These are phyloP conservation scores for Bradynema listronoti DNA, from an alignment of 1,140 invertebrate genomes.

Conservation along the genomic window DNA sequence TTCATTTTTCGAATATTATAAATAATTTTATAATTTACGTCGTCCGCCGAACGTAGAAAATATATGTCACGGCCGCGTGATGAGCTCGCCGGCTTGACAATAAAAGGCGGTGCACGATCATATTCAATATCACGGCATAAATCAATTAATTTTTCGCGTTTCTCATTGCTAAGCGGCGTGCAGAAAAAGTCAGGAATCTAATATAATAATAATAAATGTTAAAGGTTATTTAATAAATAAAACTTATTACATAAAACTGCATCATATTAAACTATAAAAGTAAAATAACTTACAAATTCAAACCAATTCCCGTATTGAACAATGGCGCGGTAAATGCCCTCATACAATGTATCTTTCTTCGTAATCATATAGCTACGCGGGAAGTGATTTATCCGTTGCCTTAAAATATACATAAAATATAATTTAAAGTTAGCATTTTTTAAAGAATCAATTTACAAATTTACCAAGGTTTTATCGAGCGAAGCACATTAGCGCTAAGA, in stretches of 20 bases:
- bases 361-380: conserved; percentile 33
- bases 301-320: conserved; percentile 32
- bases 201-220: conserved; percentile 2
- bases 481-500: conserved; percentile 16
- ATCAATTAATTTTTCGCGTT: conserved; percentile 13
- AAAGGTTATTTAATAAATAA: neutral
- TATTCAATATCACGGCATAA: conserved; percentile 17
- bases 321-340: conserved; percentile 28
- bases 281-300: conserved; percentile 34
- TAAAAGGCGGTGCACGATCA: conserved; percentile 28
- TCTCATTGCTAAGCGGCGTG: conserved; percentile 37
- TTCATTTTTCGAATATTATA: conserved; percentile 2
- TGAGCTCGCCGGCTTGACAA: conserved; percentile 48
- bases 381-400: conserved; percentile 43
- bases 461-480: conserved; percentile 35
- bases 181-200: conserved; percentile 55
- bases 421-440: too few relatives aligned
- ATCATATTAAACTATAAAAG: conserved; percentile 4
- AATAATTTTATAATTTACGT: conserved; percentile 16
- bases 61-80: conserved; percentile 50
- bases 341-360: conserved; percentile 40
- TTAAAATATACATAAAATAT: too few relatives aligned
- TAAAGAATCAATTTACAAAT: too few relatives aligned
- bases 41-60: conserved; percentile 23
- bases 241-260: neutral